These are phyloP conservation scores for Osmoderma eremita DNA, from an alignment of 2,888 invertebrate genomes.

Conservation along the genomic window DNA sequence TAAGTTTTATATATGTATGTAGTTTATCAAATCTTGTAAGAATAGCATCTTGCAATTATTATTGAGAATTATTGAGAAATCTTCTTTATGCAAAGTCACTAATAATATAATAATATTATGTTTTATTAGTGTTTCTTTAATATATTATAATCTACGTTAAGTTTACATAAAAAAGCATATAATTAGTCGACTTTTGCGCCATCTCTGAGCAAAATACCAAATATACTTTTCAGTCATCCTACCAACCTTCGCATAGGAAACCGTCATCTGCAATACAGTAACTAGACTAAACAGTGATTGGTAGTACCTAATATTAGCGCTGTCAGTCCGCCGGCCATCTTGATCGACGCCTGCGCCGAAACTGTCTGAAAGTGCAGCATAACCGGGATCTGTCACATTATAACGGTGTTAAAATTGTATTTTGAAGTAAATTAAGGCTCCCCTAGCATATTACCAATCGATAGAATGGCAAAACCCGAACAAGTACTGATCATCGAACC, in stretches of 20 bases:
- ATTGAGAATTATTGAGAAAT: too few species aligned
- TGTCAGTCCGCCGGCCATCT: slow-evolving; percentile 47
- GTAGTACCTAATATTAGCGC: background rate
- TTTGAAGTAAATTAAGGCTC: slow-evolving; percentile 55
- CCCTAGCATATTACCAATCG: slow-evolving; percentile 53
- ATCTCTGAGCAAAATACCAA: background rate
- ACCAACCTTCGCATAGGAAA: background rate
- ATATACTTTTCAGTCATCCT: background rate
- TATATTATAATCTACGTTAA: too few species aligned
- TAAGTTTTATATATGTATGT: too few species aligned
- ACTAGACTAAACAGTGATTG: too few species aligned
- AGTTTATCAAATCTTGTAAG: too few species aligned
- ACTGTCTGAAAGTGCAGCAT: slow-evolving; percentile 59
- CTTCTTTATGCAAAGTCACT: too few species aligned
- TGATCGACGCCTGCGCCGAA: slow-evolving; percentile 54
- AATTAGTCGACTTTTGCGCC: background rate
- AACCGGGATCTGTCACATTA: slow-evolving; percentile 61
- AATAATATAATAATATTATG: too few species aligned
- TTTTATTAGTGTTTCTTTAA: too few species aligned
- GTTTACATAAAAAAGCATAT: too few species aligned
- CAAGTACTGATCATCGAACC: slow-evolving; percentile 89
- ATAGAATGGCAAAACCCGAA: slow-evolving; percentile 75
- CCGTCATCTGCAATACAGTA: too few species aligned
- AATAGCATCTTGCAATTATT: too few species aligned
- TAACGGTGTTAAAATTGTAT: slow-evolving; percentile 52